Percentiles rank a stretch among this genome's conserved stretches.
Evolutionary conservation across 2,113 vertebrate species (phyloP).

Genomic region (Bostrychus sinensis): DNA sequence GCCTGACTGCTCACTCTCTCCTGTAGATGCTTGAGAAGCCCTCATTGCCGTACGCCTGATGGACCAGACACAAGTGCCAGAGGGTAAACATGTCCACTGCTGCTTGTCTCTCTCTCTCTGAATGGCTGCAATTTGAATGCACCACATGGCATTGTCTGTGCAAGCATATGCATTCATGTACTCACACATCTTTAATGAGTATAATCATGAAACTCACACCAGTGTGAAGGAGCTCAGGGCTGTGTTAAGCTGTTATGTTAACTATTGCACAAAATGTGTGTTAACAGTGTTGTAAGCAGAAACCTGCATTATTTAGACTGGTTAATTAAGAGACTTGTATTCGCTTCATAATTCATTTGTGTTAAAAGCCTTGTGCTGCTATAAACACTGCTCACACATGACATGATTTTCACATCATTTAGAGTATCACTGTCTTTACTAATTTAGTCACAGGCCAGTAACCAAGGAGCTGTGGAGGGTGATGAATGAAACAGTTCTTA

Average conservation of each 20-base stretch:
- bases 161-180: conserved; percentile 46
- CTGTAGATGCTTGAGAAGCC: conserved; percentile 45
- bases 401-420: conserved; percentile 50
- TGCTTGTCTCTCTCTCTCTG: conserved; percentile 40
- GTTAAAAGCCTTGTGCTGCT: conserved; percentile 55
- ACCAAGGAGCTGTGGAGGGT: conserved; percentile 1
- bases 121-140: conserved; percentile 64
- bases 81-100: conserved; percentile 67
- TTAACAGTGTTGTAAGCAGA: conserved; percentile 60
- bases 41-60: conserved; percentile 48
- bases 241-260: conserved; percentile 71
- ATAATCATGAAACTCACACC: conserved; percentile 63
- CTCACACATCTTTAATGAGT: conserved; percentile 61
- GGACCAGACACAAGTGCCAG: conserved; percentile 67
- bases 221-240: conserved; percentile 48
- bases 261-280: conserved; percentile 61
- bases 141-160: conserved; percentile 52
- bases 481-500: conserved; percentile 20
- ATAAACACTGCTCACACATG: conserved; percentile 71
- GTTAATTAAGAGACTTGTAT: conserved; percentile 75
- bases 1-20: conserved; percentile 41
- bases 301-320: conserved; percentile 76
- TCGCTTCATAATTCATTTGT: conserved; percentile 74
- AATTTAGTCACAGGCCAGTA: conserved; percentile 52
- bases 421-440: conserved; percentile 46